Conservation (phyloP, 2,888 invertebrate genomes). For the Nomada fucata region DNA sequence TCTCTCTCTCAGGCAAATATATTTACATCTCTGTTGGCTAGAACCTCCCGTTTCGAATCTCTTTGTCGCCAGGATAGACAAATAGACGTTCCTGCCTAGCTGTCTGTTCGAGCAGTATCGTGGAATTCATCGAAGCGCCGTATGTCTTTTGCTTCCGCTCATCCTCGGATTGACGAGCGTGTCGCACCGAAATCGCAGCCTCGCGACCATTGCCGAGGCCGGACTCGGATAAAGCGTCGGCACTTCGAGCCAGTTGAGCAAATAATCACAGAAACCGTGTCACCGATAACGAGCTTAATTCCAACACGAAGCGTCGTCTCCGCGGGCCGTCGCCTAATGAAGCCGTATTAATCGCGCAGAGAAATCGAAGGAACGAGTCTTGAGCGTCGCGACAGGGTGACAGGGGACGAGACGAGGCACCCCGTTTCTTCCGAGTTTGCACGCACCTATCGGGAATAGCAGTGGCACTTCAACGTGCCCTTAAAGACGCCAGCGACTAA, state of each 20-base stretch:
- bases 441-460: too few species aligned
- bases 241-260: conserved; percentile 66
- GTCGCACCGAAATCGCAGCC: conserved; percentile 16
- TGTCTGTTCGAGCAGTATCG: background rate
- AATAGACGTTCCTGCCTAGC: background rate
- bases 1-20: background rate
- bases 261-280: conserved; percentile 66
- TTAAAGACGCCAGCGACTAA: too few species aligned
- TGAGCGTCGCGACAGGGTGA: too few species aligned
- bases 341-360: conserved; percentile 36
- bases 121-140: background rate
- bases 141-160: background rate
- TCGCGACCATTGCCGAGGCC: conserved; percentile 27
- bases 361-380: conserved; percentile 11
- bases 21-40: too few species aligned
- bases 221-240: conserved; percentile 31
- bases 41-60: background rate
- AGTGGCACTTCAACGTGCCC: too few species aligned
- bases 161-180: background rate
- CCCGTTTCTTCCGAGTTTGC: too few species aligned
- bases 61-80: background rate
- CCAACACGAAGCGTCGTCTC: conserved; percentile 29
- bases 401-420: too few species aligned
- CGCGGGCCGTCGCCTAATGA: conserved; percentile 52
- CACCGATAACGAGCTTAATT: conserved; percentile 62